Percentiles rank a stretch among this genome's conserved stretches.
Evolutionary conservation across 37 sponge, comb jelly and placozoan species (phyloP).

Genomic region (Bolinopsis microptera): DNA sequence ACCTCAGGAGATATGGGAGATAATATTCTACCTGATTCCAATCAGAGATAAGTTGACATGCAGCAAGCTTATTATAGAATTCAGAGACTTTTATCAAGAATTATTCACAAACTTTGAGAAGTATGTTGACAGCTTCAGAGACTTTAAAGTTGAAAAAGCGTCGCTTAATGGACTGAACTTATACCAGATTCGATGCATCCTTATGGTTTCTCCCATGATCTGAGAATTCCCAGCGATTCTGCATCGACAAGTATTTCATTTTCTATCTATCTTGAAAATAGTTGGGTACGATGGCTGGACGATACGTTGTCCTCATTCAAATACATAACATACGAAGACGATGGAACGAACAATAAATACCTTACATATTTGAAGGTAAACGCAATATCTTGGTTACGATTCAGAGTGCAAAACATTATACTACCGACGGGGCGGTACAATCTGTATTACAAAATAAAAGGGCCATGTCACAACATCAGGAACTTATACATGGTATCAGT

Average conservation of each 20-base stretch:
- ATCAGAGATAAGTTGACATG: background rate
- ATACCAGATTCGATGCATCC: background rate
- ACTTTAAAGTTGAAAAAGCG: background rate
- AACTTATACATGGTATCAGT: background rate
- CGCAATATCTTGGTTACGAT: background rate
- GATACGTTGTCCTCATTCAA: background rate
- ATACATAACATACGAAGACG: background rate
- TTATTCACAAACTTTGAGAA: background rate
- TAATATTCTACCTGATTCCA: background rate
- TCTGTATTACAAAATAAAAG: background rate
- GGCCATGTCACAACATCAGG: background rate
- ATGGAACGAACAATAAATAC: background rate
- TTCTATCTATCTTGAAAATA: background rate
- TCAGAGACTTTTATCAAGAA: background rate
- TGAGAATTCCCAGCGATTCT: background rate
- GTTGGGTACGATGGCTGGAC: background rate
- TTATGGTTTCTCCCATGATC: background rate
- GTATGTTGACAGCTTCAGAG: background rate
- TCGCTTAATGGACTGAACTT: background rate
- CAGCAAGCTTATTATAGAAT: background rate
- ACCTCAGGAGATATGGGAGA: background rate
- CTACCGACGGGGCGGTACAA: background rate
- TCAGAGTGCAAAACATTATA: background rate
- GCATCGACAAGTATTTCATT: background rate
- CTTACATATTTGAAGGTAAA: slow-evolving; percentile 8